Evolutionary conservation across 2,888 invertebrate species (phyloP).

Genomic region (Salpingus planirostris): DNA sequence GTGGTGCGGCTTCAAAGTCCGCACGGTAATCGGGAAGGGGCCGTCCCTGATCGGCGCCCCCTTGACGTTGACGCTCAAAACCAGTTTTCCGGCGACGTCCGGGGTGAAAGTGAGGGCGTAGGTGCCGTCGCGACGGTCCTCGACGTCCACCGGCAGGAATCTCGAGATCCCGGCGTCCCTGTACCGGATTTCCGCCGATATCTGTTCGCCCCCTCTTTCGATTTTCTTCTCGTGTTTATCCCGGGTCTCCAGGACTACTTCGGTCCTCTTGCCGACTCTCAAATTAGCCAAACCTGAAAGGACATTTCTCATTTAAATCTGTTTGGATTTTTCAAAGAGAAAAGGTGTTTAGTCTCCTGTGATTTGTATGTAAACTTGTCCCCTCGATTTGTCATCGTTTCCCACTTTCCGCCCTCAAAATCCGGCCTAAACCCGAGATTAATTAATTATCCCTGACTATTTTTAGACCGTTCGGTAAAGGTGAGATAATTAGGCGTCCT

Average conservation of each 20-base stretch:
- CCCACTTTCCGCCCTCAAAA: too few species aligned
- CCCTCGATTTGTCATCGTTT: too few species aligned
- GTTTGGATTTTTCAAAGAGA: too few species aligned
- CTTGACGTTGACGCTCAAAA: slow-evolving; percentile 53
- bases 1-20: slow-evolving; percentile 54
- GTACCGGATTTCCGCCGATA: slow-evolving; percentile 49
- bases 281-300: slow-evolving; percentile 48
- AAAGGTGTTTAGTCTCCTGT: too few species aligned
- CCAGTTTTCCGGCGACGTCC: slow-evolving; percentile 53
- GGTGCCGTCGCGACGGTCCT: slow-evolving; percentile 56
- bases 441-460: too few species aligned
- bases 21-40: slow-evolving; percentile 56
- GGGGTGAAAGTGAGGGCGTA: slow-evolving; percentile 54
- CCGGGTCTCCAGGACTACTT: slow-evolving; percentile 50
- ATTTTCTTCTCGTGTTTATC: slow-evolving; percentile 55
- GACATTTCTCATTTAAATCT: too few species aligned
- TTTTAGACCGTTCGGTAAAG: too few species aligned
- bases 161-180: slow-evolving; percentile 42
- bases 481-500: too few species aligned
- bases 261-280: slow-evolving; percentile 54
- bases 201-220: slow-evolving; percentile 57
- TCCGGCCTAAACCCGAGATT: too few species aligned
- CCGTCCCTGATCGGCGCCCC: slow-evolving; percentile 63
- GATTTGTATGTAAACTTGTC: too few species aligned
- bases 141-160: slow-evolving; percentile 44